phyloP scores from a whole-genome alignment of 2,888 invertebrate species.

The Rhopalosiphum nymphaeae region DNA sequence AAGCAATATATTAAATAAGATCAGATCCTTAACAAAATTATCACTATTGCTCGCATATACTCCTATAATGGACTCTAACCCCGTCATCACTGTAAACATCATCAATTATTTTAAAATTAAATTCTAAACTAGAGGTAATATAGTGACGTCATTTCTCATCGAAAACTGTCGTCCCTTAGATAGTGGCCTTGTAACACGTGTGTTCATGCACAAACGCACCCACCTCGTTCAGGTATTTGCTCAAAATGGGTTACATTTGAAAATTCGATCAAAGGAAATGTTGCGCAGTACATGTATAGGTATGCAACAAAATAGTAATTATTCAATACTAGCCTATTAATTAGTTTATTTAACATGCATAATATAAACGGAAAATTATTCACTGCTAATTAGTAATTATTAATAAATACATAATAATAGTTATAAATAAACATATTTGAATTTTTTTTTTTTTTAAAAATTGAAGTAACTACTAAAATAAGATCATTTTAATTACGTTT shows the following conservation, averaged over 20 bases:
- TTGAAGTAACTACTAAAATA: background rate
- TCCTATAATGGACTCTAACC: background rate
- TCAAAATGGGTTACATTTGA: background rate
- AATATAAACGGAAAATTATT: background rate
- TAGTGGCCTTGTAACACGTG: background rate
- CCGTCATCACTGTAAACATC: background rate
- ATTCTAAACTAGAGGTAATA: background rate
- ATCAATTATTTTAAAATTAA: background rate
- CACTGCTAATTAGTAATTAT: background rate
- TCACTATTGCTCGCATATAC: background rate
- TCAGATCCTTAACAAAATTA: background rate
- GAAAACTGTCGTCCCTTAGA: background rate
- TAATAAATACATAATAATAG: background rate
- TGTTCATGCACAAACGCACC: background rate
- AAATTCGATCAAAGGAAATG: slow-evolving; percentile 5
- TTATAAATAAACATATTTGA: background rate
- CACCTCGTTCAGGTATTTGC: background rate
- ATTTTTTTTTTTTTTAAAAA: no score
- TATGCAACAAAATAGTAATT: background rate
- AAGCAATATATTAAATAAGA: background rate
- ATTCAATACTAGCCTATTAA: background rate
- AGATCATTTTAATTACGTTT: background rate
- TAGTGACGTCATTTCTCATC: background rate
- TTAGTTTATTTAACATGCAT: background rate
- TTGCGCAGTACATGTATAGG: background rate